A percentile compares a stretch with the other conserved stretches of the same genome.
Conservation (phyloP, 1,140 invertebrate species). For the Gryon sp. region DNA sequence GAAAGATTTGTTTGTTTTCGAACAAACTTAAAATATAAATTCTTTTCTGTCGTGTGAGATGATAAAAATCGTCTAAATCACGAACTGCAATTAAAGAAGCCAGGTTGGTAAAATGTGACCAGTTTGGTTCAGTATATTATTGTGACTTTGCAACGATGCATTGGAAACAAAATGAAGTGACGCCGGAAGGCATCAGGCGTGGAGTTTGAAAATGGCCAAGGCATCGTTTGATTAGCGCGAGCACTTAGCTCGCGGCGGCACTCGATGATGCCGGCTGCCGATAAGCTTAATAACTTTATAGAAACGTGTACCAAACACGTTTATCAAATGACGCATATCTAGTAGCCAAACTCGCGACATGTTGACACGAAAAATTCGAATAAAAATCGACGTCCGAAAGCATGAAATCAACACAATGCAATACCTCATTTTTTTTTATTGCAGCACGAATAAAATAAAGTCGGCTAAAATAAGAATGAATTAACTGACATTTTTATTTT, state of each 20-base stretch:
- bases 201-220: conserved; percentile 48
- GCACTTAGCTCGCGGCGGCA: conserved; percentile 24
- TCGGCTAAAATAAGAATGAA: too few species aligned
- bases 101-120: conserved; percentile 4
- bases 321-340: conserved; percentile 71
- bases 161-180: conserved; percentile 12
- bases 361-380: conserved; percentile 72
- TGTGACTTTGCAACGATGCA: background rate
- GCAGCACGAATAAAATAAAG: too few species aligned
- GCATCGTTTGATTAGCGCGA: conserved; percentile 56
- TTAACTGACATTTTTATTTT: too few species aligned
- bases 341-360: conserved; percentile 20
- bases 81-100: conserved; percentile 10
- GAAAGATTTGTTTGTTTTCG: too few species aligned
- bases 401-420: too few species aligned
- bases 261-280: conserved; percentile 45
- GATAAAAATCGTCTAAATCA: too few species aligned
- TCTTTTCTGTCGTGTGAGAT: too few species aligned
- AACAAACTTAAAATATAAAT: too few species aligned
- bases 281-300: conserved; percentile 77
- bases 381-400: conserved; percentile 66
- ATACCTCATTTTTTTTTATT: too few species aligned
- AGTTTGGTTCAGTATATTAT: conserved; percentile 17
- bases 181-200: conserved; percentile 5
- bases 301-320: conserved; percentile 64